Base-by-base conservation (phyloP, 2,113 vertebrate genomes). In the Beaufortia kweichowensis region DNA sequence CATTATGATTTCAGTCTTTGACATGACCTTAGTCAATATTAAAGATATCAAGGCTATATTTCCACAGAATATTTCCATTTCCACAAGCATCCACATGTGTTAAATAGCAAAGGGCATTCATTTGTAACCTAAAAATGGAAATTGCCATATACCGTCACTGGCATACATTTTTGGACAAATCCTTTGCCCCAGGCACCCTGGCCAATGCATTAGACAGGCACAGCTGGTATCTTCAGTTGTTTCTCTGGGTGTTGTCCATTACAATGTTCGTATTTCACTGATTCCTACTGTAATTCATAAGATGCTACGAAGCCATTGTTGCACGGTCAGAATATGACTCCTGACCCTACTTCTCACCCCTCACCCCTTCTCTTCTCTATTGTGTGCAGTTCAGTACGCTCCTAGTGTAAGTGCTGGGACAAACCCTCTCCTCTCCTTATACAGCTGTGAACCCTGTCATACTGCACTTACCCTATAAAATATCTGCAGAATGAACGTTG, bases 211-310 rank as follows among this genome's bases (percentile, higher is more conserved):
- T 94, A 94, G 94, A 92, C 85, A 90, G 90, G 81, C 84, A 11
- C 77, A 70, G 89, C 86, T 90, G 96, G 95, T 97, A 96, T 97
- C 96, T 96, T 95, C 96, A 96, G 96, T 95, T 96, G 97, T 96
- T 91, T 95, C 93, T 94, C 92, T 95, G 94, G 93, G 92, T 94
- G 95, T 94, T 94, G 93, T 93, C 91, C 90, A 87, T 92, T 86
- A 93, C 90, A 89, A 91, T 92, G 92, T 93, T 83, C 86, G 86
- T 92, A 84, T 89, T 90, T 90, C 94, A 91, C 92, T 65, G 89
- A 93, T 91, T 94, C 95, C 95, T 95, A 91, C 94, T 94, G 91
- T 90, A 90, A 94, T 91, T 95, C 94, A 93, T 94, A 95, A 89
- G 86, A 91, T 93, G 94, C 94, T 94, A 90, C 92, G 93, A 93